Conservation (phyloP, 2,888 invertebrate species). For the Graphium colonna region DNA sequence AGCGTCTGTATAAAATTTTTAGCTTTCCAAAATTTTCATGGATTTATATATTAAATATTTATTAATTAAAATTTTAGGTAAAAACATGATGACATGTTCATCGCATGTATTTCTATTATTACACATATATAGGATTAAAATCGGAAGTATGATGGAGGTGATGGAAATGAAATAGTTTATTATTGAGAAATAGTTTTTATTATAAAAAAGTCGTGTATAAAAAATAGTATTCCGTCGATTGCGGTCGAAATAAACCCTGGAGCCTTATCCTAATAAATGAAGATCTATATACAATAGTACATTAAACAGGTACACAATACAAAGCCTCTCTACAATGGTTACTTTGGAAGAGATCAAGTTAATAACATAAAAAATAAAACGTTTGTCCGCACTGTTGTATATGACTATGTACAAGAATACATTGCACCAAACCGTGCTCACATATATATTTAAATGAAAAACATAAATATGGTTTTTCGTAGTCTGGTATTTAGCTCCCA, state of each 20-base stretch:
- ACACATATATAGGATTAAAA: no score
- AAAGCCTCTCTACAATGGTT: constrained; percentile 34
- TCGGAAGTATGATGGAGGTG: not conserved
- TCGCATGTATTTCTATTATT: no score
- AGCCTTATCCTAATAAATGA: constrained; percentile 42
- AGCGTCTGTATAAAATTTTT: no score
- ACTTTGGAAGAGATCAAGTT: constrained; percentile 50
- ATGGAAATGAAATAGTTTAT: constrained; percentile 27
- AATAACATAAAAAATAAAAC: constrained; percentile 12
- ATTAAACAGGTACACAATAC: constrained; percentile 48
- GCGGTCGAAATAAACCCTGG: constrained; percentile 68
- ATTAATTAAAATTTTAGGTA: no score
- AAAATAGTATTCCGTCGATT: constrained; percentile 74
- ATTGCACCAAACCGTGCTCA: not conserved
- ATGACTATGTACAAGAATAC: not conserved
- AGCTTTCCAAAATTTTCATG: no score
- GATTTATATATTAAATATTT: no score
- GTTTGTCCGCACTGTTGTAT: not conserved
- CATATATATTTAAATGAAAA: no score
- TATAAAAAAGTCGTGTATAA: constrained; percentile 51
- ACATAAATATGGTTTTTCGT: no score
- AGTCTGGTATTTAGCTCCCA: constrained; percentile 21
- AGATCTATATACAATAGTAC: constrained; percentile 66
- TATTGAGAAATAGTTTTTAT: constrained; percentile 53
- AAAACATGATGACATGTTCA: no score